Evolutionary conservation across 2,888 invertebrate genomes (phyloP).

Genomic region (Catotricha subobsoleta): DNA sequence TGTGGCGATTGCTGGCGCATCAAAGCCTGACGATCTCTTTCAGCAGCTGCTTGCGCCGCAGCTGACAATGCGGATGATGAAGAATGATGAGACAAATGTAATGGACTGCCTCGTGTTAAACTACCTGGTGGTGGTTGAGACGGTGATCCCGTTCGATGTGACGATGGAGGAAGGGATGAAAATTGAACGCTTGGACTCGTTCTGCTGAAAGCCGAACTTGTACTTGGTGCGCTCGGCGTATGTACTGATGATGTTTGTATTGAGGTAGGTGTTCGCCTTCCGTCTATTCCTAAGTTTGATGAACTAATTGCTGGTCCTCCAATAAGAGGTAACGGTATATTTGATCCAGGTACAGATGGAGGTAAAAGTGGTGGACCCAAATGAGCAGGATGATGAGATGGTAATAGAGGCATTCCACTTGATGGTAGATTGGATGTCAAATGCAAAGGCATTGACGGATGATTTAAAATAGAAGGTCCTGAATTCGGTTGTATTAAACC

Average conservation of each 20-base stretch:
- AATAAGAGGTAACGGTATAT: constrained; percentile 19
- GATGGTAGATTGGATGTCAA: constrained; percentile 14
- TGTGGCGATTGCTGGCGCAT: constrained; percentile 30
- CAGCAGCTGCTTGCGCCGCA: constrained; percentile 27
- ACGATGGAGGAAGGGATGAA: constrained; percentile 13
- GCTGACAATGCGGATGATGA: constrained; percentile 22
- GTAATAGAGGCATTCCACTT: constrained; percentile 16
- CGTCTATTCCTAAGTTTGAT: constrained; percentile 14
- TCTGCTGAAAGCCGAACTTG: constrained; percentile 21
- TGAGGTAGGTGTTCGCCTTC: constrained; percentile 25
- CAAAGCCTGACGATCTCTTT: constrained; percentile 28
- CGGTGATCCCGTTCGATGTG: constrained; percentile 28
- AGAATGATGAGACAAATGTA: constrained; percentile 27
- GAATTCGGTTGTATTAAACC: constrained; percentile 5
- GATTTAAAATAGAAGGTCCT: constrained; percentile 14
- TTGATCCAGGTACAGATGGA: constrained; percentile 20
- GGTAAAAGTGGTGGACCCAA: constrained; percentile 17
- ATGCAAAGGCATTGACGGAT: constrained; percentile 16
- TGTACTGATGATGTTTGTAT: constrained; percentile 22
- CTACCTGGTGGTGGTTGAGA: constrained; percentile 13
- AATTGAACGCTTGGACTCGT: constrained; percentile 30
- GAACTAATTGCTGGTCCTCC: constrained; percentile 16
- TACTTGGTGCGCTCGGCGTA: constrained; percentile 14
- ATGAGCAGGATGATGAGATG: constrained; percentile 22
- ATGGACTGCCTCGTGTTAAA: constrained; percentile 28